These are phyloP conservation scores for Sorex araneus DNA, from an alignment of 2,113 vertebrate species.

Conservation along the genomic window DNA sequence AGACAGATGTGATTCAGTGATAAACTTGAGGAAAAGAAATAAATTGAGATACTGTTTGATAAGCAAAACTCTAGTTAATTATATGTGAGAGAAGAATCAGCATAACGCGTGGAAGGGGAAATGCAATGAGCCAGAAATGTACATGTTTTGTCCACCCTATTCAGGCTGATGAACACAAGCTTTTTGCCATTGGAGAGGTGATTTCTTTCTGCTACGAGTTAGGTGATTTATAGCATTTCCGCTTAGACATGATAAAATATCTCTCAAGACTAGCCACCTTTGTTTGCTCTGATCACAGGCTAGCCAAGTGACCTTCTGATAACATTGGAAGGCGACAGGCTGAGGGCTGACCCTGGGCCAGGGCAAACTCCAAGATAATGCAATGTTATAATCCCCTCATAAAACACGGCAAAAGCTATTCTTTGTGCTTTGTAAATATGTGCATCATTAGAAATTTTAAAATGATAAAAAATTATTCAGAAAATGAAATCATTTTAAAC, in stretches of 20 bases:
- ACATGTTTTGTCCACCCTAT: neutral
- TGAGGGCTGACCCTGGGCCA: constrained; percentile 15
- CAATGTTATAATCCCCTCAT: neutral
- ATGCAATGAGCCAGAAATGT: neutral
- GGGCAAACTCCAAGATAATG: constrained; percentile 33
- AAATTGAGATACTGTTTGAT: too few relatives aligned
- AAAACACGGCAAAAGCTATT: neutral
- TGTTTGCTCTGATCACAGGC: neutral
- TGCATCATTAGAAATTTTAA: constrained; percentile 3
- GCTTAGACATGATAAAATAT: constrained; percentile 43
- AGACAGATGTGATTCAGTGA: neutral
- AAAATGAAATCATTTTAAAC: constrained; percentile 57
- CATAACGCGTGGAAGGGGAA: neutral
- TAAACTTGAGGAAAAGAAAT: neutral
- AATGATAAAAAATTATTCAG: constrained; percentile 42
- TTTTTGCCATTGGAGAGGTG: neutral
- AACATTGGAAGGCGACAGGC: neutral
- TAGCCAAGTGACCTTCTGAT: constrained; percentile 57
- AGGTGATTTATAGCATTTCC: constrained; percentile 58
- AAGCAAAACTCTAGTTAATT: neutral
- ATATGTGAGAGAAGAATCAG: neutral
- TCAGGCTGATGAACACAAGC: neutral
- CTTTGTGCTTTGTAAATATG: constrained; percentile 17
- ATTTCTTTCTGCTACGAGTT: constrained; percentile 28
- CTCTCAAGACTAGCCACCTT: constrained; percentile 52